Base-by-base conservation (phyloP, 2,797 vertebrate species). In the Malacoraja senta region DNA sequence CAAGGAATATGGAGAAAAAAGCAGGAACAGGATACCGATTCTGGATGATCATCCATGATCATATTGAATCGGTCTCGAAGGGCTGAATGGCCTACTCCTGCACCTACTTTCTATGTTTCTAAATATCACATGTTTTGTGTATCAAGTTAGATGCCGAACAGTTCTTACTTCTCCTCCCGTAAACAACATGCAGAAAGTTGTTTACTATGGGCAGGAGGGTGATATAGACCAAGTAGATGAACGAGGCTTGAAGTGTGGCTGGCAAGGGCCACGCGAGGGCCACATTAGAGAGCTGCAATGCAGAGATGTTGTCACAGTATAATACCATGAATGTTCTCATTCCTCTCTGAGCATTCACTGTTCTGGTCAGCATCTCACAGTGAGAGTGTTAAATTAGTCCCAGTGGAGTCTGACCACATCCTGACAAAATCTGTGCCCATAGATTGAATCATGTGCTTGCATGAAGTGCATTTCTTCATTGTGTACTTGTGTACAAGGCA, bases 301-400 rank as follows among this genome's bases (percentile, higher is more conserved):
- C 84, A 68, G 84, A 63, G 61, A 68, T n/a, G 12, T 35, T 88
- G 61, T 88, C 63, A 88, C n/a, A 88, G 84, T 68, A 17, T 21
- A 35, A 9, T 8, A 68, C n/a, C 84, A 68, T 17, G 68, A 65
- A 65, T 65, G n/a, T 68, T 88, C 63, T 88, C 84, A 88, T 35
- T 88, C 84, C 32, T 88, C n/a, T 88, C 84, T 19, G 63, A 35
- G 63, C 15, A 88, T 88, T 88, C 84, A 88, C 32, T 35, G 63
- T 61, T 35, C n/a, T 32, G 35, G 84, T 88, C 84, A 35, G 84
- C 17, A 3, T 88, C 32, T 68, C 84, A 68, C n/a, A 68, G n/a
- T 68, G n/a, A 88, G 84, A 24, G 63, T 44, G 84, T 68, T 88
- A 88, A 88, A 88, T 88, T 88, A 24, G 84, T 68, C 84, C 84